phyloP scores from a whole-genome alignment of 2,888 invertebrate species.

The Nomada lathburiana region DNA sequence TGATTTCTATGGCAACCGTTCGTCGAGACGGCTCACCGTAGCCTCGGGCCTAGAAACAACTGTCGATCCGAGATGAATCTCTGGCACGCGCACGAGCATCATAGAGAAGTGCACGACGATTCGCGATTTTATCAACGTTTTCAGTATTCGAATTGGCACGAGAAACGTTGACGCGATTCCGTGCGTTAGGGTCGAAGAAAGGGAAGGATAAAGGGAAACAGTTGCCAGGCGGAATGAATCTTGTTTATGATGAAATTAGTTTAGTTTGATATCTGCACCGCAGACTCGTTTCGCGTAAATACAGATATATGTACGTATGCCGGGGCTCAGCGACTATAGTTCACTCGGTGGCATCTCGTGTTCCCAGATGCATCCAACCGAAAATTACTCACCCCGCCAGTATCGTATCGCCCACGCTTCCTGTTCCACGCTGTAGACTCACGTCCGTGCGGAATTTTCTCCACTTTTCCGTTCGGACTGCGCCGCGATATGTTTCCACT shows the following conservation, averaged over 20 bases:
- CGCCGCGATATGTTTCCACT: background rate
- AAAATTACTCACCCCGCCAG: conserved; percentile 21
- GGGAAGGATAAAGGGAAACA: background rate
- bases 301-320: background rate
- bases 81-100: background rate
- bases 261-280: conserved; percentile 1
- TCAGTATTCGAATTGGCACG: too few species aligned
- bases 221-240: background rate
- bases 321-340: background rate
- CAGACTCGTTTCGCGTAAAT: background rate
- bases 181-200: background rate
- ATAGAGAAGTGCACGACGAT: too few species aligned
- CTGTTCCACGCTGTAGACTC: conserved; percentile 1
- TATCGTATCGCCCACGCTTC: conserved; percentile 19
- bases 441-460: conserved; percentile 1
- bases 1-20: conserved; percentile 15
- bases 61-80: background rate
- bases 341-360: conserved; percentile 4
- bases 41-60: background rate
- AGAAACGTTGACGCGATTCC: background rate
- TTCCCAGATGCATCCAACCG: conserved; percentile 25
- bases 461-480: background rate
- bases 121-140: too few species aligned
- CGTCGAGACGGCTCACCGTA: background rate
- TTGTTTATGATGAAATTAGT: background rate